A percentile compares a stretch with the other conserved stretches of the same genome.
Evolutionary conservation across 2,797 vertebrate genomes (phyloP).

Genomic region (Nothura maculosa): DNA sequence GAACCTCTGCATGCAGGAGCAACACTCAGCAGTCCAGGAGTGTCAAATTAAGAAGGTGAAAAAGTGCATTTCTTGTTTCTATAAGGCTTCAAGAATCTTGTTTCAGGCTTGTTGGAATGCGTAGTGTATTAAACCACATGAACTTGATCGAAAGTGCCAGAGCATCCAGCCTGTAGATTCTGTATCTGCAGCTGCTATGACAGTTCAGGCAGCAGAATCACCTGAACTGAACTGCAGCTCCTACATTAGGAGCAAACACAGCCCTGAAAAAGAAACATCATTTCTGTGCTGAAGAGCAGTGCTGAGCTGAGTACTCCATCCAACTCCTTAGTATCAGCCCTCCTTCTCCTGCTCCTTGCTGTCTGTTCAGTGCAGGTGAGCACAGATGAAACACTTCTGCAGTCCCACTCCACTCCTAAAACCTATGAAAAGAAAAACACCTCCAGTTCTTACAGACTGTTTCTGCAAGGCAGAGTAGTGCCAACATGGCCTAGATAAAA

Average conservation of each 20-base stretch:
- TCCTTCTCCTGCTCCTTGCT: background rate
- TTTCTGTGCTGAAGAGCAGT: background rate
- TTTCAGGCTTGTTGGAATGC: background rate
- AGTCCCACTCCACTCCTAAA: background rate
- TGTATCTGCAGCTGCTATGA: background rate
- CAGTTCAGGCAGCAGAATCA: background rate
- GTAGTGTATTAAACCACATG: background rate
- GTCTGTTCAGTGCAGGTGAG: background rate
- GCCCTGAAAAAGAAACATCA: background rate
- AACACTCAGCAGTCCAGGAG: background rate
- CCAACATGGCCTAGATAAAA: background rate
- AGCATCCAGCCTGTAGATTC: background rate
- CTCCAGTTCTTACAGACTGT: background rate
- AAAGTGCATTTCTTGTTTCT: background rate
- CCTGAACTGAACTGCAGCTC: background rate
- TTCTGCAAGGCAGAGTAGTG: background rate
- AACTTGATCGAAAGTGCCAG: background rate
- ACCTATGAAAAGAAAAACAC: background rate
- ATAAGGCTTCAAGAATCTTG: background rate
- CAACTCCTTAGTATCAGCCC: background rate
- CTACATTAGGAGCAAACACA: background rate
- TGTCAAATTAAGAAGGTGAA: background rate
- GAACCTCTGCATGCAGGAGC: background rate
- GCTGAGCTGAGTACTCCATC: background rate
- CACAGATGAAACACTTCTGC: rapidly evolving